phyloP scores from a whole-genome alignment of 1,140 invertebrate genomes.

The Leptinotarsa texana region DNA sequence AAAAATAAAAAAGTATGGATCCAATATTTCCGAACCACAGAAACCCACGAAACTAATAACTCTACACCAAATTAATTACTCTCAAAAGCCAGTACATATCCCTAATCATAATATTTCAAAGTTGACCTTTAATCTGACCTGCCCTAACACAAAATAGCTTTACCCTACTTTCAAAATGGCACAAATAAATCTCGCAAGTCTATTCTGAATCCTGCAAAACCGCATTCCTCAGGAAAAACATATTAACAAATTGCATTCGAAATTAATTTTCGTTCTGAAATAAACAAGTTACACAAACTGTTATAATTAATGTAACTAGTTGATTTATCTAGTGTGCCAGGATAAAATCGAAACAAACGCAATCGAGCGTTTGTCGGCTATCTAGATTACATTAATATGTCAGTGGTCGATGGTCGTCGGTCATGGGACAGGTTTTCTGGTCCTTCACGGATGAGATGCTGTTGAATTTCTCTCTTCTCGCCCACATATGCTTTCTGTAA shows the following conservation, averaged over 20 bases:
- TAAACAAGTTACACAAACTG: constrained; percentile 24
- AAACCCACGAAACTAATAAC: no score
- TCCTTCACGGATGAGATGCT: constrained; percentile 7
- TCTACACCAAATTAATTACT: no score
- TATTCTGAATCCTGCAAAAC: constrained; percentile 14
- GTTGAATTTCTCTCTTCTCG: constrained; percentile 20
- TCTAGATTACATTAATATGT: constrained; percentile 18
- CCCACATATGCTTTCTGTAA: constrained; percentile 33
- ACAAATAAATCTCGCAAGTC: neutral
- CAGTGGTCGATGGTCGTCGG: constrained; percentile 8
- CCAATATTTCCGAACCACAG: no score
- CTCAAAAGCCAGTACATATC: no score
- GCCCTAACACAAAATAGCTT: constrained; percentile 12
- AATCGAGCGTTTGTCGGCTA: constrained; percentile 5
- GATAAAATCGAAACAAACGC: constrained; percentile 16
- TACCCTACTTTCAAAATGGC: constrained; percentile 15
- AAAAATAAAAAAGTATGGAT: no score
- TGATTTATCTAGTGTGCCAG: constrained; percentile 19
- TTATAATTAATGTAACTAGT: constrained; percentile 27
- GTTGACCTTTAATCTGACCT: constrained; percentile 8
- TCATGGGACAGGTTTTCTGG: constrained; percentile 21
- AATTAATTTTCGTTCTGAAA: constrained; percentile 23
- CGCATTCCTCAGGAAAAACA: constrained; percentile 13
- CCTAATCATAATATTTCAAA: neutral
- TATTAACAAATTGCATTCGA: constrained; percentile 24